These are phyloP conservation scores for Ecliptopera silaceata DNA, from an alignment of 2,888 invertebrate species.

Conservation along the genomic window DNA sequence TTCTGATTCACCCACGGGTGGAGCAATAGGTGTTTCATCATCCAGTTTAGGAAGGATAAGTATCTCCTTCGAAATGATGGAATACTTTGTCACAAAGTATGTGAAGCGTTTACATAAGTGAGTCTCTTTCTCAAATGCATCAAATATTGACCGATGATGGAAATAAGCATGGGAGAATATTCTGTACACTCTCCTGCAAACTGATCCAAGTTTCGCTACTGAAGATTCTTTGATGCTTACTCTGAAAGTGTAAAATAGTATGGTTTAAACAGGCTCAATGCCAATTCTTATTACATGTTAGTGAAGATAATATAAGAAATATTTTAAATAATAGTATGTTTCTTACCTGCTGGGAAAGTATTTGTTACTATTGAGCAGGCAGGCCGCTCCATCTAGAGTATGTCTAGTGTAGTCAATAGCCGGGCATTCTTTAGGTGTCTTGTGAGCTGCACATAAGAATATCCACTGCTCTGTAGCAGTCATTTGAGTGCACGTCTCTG, in stretches of 20 bases:
- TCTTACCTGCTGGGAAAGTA: constrained; percentile 99
- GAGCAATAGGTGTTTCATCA: constrained; percentile 85
- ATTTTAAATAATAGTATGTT: background rate
- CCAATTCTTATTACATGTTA: too few species aligned
- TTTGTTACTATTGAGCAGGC: constrained; percentile 99
- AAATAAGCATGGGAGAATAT: constrained; percentile 99
- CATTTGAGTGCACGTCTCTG: constrained; percentile 99
- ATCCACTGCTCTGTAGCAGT: constrained; percentile 99
- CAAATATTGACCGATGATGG: constrained; percentile 98
- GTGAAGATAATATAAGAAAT: too few species aligned
- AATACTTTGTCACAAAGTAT: constrained; percentile 98
- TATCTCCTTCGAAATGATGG: constrained; percentile 98
- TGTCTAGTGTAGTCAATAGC: constrained; percentile 99
- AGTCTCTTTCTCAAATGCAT: constrained; percentile 98
- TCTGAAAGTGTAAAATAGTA: constrained; percentile 79
- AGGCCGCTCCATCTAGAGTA: constrained; percentile 99
- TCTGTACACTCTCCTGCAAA: constrained; percentile 98
- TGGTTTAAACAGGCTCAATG: background rate
- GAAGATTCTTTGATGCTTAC: constrained; percentile 99
- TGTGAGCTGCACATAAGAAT: constrained; percentile 99
- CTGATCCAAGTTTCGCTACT: constrained; percentile 98
- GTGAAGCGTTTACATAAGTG: constrained; percentile 98
- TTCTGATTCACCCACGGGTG: constrained; percentile 79
- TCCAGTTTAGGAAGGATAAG: constrained; percentile 98
- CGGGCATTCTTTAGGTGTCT: constrained; percentile 99